These are phyloP conservation scores for Tragelaphus strepsiceros DNA, from an alignment of 2,113 vertebrate genomes.

Conservation along the genomic window DNA sequence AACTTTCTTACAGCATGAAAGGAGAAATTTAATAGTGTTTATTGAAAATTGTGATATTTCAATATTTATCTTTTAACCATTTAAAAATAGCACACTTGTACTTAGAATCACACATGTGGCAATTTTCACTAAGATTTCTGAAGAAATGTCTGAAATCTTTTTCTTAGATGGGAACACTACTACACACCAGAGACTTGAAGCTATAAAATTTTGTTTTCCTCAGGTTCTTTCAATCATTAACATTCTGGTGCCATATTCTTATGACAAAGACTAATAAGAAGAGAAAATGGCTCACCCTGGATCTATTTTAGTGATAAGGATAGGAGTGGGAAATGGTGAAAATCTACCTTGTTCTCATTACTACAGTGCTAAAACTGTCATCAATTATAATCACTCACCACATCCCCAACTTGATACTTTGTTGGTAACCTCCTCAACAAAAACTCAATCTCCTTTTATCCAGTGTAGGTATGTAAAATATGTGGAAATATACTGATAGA, in stretches of 20 bases:
- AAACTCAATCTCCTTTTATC: conserved; percentile 45
- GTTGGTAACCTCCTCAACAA: conserved; percentile 25
- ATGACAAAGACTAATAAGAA: conserved; percentile 71
- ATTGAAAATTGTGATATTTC: background rate
- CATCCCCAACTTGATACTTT: conserved; percentile 23
- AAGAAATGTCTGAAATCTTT: background rate
- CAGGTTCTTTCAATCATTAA: conserved; percentile 38
- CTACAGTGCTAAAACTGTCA: conserved; percentile 55
- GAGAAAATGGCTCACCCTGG: conserved; percentile 55
- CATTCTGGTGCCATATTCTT: conserved; percentile 50
- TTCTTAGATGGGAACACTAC: background rate
- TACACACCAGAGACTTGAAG: background rate
- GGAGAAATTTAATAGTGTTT: conserved; percentile 13
- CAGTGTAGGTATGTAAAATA: background rate
- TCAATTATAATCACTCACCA: conserved; percentile 59
- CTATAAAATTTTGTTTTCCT: conserved; percentile 49
- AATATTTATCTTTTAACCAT: background rate
- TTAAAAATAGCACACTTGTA: background rate
- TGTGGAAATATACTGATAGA: conserved; percentile 60
- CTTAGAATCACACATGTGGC: background rate
- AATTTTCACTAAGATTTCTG: conserved; percentile 38
- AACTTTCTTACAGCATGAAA: background rate
- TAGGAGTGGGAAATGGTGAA: conserved; percentile 45
- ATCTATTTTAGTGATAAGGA: conserved; percentile 67
- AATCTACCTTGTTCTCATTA: conserved; percentile 64